Evolutionary conservation across 2,888 invertebrate species (phyloP).

Genomic region (Phengaris arion): DNA sequence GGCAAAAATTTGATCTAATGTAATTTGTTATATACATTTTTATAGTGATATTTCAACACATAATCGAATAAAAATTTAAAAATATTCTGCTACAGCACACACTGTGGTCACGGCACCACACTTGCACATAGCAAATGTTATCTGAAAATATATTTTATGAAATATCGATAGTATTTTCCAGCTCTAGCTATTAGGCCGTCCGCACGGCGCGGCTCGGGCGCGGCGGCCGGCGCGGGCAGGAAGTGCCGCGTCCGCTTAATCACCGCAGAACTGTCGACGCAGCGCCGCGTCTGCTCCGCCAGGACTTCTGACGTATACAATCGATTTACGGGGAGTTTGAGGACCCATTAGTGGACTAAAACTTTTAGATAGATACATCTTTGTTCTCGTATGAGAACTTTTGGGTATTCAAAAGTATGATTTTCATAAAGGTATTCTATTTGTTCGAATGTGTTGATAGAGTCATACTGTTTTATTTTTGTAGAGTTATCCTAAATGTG

Average conservation of each 20-base stretch:
- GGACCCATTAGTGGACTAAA: conserved; percentile 19
- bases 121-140: not conserved
- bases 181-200: conserved; percentile 34
- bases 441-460: not conserved
- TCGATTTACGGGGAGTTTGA: conserved; percentile 12
- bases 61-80: too few species aligned
- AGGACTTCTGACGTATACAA: conserved; percentile 31
- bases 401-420: too few species aligned
- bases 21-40: too few species aligned
- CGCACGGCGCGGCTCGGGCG: conserved; percentile 21
- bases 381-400: not conserved
- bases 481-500: not conserved
- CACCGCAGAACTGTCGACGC: conserved; percentile 41
- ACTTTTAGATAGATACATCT: not conserved
- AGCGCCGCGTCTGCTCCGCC: conserved; percentile 36
- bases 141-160: not conserved
- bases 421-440: not conserved
- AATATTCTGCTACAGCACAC: not conserved
- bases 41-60: too few species aligned
- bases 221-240: conserved; percentile 32
- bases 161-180: conserved; percentile 25
- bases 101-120: not conserved
- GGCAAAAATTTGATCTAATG: too few species aligned
- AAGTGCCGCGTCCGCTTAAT: conserved; percentile 61
- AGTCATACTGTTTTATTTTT: not conserved